Evolutionary conservation across 2,797 vertebrate species (phyloP), one percentile per base, ranked within the genome.

Genomic region (Coracias cyanogaster): DNA sequence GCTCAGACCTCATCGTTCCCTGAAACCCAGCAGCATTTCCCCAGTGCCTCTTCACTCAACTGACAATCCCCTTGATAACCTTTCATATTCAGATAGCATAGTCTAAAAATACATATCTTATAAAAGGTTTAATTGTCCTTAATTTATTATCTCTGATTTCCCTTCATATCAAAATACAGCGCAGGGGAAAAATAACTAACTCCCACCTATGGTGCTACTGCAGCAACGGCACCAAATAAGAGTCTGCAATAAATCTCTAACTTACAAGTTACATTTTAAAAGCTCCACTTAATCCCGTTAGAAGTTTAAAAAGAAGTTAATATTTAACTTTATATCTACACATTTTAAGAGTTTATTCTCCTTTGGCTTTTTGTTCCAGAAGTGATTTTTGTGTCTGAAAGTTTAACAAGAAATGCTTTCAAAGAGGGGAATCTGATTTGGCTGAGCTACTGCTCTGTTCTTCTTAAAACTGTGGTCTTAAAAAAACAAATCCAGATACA

Each of bases 281-380:
- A 95, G 61, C 35, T 86, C 28, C 62, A 79, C n/a, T 81, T 79
- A 92, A 90, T 45, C 39, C 43, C 46, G 11, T 58, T 19, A 62
- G 58, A 73, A 84, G 74, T 83, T 89, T 82, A 41, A 82, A 94
- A 90, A 81, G 21, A 91, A 76, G 92, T 89, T 94, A 93, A 90
- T 74, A 28, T 51, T 94, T 96, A 93, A 95, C 90, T 86, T 65
- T 79, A 54, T 78, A 74, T 48, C 22, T 82, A 52, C 25, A 48
- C n/a, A n/a, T 66, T 92, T 96, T 80, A 70, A 82, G 91, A 93
- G 66, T 62, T 90, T 71, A 41, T 70, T 77, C 9, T 73, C 13
- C 25, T 55, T 79, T 20, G 39, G 22, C 11, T 92, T 93, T 94
- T 93, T 91, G 51, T 43, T 94, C 79, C 43, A 49, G 35, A 95